Percentiles rank a stretch among this genome's conserved stretches.
Conservation (phyloP, 2,113 vertebrate species). For the Grammomys surdaster region DNA sequence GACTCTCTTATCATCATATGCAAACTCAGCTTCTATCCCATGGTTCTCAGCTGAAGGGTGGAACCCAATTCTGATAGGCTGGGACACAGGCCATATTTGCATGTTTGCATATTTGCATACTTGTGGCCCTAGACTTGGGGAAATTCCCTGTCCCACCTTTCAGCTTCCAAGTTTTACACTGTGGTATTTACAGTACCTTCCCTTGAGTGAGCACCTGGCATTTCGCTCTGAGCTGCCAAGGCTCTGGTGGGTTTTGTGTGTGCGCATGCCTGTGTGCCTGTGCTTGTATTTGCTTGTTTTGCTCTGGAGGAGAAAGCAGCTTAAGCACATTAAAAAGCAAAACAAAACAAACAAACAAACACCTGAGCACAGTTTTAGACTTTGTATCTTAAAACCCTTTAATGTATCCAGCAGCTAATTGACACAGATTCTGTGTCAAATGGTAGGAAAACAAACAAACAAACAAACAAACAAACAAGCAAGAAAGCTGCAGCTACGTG, state of each 20-base stretch:
- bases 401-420: background rate
- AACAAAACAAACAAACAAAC: background rate
- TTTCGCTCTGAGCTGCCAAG: background rate
- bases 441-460: background rate
- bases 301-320: conserved; percentile 6
- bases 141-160: background rate
- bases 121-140: background rate
- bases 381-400: conserved; percentile 39
- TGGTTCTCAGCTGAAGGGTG: background rate
- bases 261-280: no score
- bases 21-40: background rate
- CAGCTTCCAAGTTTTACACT: background rate
- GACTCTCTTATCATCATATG: background rate
- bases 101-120: background rate
- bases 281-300: background rate
- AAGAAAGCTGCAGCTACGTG: background rate
- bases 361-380: conserved; percentile 21
- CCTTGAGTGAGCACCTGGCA: background rate
- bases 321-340: background rate
- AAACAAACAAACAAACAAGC: background rate
- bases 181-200: no score
- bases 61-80: background rate
- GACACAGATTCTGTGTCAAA: background rate
- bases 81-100: background rate
- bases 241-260: background rate